Conservation (phyloP, 2,113 vertebrate genomes). For the Entelurus aequoreus region DNA sequence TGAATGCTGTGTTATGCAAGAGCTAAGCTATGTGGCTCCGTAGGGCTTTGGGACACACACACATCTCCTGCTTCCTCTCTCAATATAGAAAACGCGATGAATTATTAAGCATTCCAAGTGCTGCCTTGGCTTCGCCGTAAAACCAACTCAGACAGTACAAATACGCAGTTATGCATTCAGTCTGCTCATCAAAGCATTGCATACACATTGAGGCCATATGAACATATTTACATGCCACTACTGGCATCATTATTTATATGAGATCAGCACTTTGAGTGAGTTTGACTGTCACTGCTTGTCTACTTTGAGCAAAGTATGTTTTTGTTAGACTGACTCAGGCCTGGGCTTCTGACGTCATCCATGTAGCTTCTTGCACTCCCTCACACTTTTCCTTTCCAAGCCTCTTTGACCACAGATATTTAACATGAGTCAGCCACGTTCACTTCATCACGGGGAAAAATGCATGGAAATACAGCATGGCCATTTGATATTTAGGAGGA, state of each 20-base stretch:
- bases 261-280: slow-evolving; percentile 5
- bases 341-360: slow-evolving; percentile 24
- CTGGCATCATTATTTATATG: slow-evolving; percentile 29
- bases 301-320: slow-evolving; percentile 11
- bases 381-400: slow-evolving; percentile 36
- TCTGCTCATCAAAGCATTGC: slow-evolving; percentile 36
- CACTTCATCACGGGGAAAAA: slow-evolving; percentile 32
- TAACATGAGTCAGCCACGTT: slow-evolving; percentile 41
- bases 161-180: slow-evolving; percentile 41
- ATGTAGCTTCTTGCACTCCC: slow-evolving; percentile 22
- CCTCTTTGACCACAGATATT: slow-evolving; percentile 26
- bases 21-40: slow-evolving; percentile 22
- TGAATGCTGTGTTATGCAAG: slow-evolving; percentile 42
- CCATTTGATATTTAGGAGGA: background rate
- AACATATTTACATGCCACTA: slow-evolving; percentile 36
- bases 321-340: slow-evolving; percentile 28
- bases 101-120: slow-evolving; percentile 29
- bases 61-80: background rate
- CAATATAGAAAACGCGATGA: slow-evolving; percentile 41
- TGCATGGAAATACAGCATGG: background rate
- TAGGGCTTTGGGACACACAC: background rate
- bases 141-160: slow-evolving; percentile 23
- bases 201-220: slow-evolving; percentile 41
- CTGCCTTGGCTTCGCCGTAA: slow-evolving; percentile 12
- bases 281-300: slow-evolving; percentile 23